Conservation (phyloP, 2,113 vertebrate species). For the Scatophagus argus region DNA sequence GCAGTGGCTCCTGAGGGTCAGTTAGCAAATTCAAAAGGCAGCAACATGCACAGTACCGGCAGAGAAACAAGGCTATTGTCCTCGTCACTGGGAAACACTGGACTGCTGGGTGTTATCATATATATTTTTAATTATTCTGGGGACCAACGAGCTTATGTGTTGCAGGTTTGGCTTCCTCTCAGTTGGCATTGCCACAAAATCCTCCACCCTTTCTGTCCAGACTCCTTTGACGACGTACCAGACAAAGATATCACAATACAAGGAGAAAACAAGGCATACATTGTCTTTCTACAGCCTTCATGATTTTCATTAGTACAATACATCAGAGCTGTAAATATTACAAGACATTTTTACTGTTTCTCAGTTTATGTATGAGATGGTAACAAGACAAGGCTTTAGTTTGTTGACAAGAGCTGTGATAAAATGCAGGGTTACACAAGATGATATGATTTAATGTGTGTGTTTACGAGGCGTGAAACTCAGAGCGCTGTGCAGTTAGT, state of each 20-base stretch:
- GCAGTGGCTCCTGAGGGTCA: constrained; percentile 35
- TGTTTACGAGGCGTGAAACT: background rate
- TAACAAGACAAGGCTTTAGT: constrained; percentile 71
- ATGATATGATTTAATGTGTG: constrained; percentile 18
- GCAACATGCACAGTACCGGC: background rate
- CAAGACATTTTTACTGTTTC: constrained; percentile 73
- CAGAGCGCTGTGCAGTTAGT: background rate
- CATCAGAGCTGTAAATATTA: constrained; percentile 79
- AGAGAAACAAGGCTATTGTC: background rate
- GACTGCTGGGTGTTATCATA: background rate
- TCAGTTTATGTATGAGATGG: constrained; percentile 68
- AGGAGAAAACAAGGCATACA: constrained; percentile 73
- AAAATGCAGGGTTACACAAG: constrained; percentile 64
- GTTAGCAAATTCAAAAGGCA: constrained; percentile 16
- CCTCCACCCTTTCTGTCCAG: constrained; percentile 42
- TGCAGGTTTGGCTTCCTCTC: background rate
- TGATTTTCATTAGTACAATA: constrained; percentile 79
- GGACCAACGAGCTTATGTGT: background rate
- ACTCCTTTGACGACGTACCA: constrained; percentile 76
- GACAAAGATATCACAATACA: constrained; percentile 78
- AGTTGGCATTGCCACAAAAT: constrained; percentile 58
- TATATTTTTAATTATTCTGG: background rate
- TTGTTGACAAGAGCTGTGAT: constrained; percentile 43
- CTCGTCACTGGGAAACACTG: background rate
- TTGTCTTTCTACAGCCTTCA: constrained; percentile 76